Percentiles rank a stretch among this genome's conserved stretches.
These are phyloP conservation scores for Rhyzopertha dominica DNA, from an alignment of 1,140 invertebrate genomes.

Conservation along the genomic window DNA sequence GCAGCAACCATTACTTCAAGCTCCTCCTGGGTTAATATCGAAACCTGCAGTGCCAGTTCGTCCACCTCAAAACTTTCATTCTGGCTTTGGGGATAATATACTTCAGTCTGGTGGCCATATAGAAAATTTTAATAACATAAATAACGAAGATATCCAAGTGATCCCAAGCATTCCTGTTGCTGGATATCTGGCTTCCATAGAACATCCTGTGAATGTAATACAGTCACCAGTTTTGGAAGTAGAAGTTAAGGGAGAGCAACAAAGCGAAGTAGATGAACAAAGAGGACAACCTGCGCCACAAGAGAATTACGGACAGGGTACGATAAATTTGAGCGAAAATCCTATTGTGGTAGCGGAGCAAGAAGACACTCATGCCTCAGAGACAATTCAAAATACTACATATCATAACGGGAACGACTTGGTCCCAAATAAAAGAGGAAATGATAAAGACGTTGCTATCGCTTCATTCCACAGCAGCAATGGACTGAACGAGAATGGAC, in stretches of 20 bases:
- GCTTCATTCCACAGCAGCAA: not conserved
- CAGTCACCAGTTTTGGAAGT: conserved; percentile 60
- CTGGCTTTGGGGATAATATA: conserved; percentile 20
- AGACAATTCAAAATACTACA: conserved; percentile 24
- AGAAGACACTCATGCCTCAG: conserved; percentile 34
- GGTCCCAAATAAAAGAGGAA: conserved; percentile 22
- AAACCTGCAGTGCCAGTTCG: conserved; percentile 19
- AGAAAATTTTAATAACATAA: conserved; percentile 7
- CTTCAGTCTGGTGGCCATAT: conserved; percentile 18
- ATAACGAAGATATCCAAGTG: conserved; percentile 46
- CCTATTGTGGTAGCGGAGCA: conserved; percentile 36
- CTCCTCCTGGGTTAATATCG: too few relatives aligned
- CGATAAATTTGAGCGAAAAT: conserved; percentile 33
- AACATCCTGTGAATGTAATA: conserved; percentile 59
- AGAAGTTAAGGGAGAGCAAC: conserved; percentile 35
- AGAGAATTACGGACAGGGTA: conserved; percentile 6
- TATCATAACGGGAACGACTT: conserved; percentile 22
- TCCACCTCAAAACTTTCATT: conserved; percentile 12
- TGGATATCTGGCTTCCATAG: conserved; percentile 58
- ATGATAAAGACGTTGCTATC: conserved; percentile 17
- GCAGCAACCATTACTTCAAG: too few relatives aligned
- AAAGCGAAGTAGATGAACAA: conserved; percentile 7
- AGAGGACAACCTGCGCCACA: not conserved
- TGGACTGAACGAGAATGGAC: too few relatives aligned
- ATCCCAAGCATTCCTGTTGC: conserved; percentile 56